Evolutionary conservation across 2,888 invertebrate genomes (phyloP).

Genomic region (Tiliacea aurago): DNA sequence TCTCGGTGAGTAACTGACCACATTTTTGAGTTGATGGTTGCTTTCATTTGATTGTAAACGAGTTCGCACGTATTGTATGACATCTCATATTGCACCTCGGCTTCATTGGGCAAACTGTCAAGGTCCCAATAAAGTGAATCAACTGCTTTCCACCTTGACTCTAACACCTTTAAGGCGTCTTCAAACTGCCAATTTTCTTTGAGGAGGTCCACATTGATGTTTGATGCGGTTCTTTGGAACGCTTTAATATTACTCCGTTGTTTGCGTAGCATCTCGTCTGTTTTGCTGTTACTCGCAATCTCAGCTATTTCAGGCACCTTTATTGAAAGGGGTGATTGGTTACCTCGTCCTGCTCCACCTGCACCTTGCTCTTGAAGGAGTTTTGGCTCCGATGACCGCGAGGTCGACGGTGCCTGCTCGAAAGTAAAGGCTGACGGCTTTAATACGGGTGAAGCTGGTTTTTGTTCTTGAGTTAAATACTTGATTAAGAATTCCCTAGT

Average conservation of each 20-base stretch:
- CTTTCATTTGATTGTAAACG: background rate
- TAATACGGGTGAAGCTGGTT: background rate
- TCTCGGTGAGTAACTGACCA: background rate
- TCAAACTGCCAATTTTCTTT: background rate
- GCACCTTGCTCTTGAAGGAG: background rate
- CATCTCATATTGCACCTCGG: background rate
- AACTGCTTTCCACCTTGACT: slow-evolving; percentile 1
- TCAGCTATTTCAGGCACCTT: background rate
- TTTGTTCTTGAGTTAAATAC: slow-evolving; percentile 2
- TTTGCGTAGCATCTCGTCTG: background rate
- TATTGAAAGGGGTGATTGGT: background rate
- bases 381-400: background rate
- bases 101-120: background rate
- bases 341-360: background rate
- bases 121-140: background rate
- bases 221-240: slow-evolving; percentile 4
- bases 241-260: slow-evolving; percentile 4
- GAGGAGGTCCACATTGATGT: background rate
- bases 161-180: background rate
- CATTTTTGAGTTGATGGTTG: background rate
- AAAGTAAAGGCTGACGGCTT: slow-evolving; percentile 5
- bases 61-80: background rate
- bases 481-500: background rate
- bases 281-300: background rate
- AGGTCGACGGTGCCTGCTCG: background rate